These are phyloP conservation scores for Drosophila murphyi DNA, from an alignment of 1,140 invertebrate genomes.

Conservation along the genomic window DNA sequence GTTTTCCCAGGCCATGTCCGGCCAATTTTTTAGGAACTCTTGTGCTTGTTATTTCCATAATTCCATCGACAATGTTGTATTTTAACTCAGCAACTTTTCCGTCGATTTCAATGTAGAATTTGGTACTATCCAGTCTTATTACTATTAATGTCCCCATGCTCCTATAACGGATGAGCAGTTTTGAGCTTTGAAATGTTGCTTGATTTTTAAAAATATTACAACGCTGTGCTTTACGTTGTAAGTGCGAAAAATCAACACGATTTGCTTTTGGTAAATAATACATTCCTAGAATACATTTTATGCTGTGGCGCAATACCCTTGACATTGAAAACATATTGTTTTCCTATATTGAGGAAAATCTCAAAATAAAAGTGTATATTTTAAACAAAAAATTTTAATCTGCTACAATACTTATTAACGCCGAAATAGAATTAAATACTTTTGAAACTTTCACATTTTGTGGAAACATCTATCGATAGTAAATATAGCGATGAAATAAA, in stretches of 20 bases:
- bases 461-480: neutral
- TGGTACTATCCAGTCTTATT: conserved; percentile 1
- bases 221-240: no score
- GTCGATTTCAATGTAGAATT: conserved; percentile 26
- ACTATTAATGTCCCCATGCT: conserved; percentile 4
- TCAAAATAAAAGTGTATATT: neutral
- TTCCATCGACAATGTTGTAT: conserved; percentile 12
- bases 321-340: conserved; percentile 4
- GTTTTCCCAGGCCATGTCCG: conserved; percentile 41
- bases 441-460: no score
- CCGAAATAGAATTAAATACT: neutral
- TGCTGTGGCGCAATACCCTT: neutral
- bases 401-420: neutral
- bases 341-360: neutral
- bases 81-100: conserved; percentile 3
- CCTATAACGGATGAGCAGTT: neutral
- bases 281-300: neutral
- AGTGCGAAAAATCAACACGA: neutral
- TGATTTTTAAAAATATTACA: neutral
- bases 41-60: conserved; percentile 39
- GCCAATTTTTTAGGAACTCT: conserved; percentile 27
- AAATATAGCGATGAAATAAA: no score
- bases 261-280: neutral
- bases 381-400: neutral
- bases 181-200: neutral